Evolutionary conservation across 2,113 vertebrate species (phyloP).

Genomic region (Scomber colias): DNA sequence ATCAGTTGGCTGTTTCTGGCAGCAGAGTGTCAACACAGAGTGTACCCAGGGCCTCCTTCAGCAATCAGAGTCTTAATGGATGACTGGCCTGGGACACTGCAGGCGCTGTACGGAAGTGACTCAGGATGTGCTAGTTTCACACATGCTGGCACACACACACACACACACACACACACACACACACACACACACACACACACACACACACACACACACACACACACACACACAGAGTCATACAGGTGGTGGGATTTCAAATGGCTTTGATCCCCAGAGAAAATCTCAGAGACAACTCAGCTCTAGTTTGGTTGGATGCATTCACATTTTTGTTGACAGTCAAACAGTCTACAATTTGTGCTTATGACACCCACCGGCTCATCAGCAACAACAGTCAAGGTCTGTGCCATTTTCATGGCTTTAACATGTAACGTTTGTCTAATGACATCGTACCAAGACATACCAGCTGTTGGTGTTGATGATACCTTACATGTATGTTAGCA

Average conservation of each 20-base stretch:
- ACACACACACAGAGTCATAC: too few relatives aligned
- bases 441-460: background rate
- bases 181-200: background rate
- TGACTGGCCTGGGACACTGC: conserved; percentile 54
- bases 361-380: conserved; percentile 13
- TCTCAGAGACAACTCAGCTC: conserved; percentile 8
- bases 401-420: background rate
- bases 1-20: conserved; percentile 51
- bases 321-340: conserved; percentile 12
- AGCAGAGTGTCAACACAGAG: conserved; percentile 33
- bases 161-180: background rate
- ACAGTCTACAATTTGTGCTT: conserved; percentile 20
- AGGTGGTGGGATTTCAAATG: background rate
- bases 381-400: background rate
- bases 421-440: background rate
- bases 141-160: background rate
- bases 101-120: conserved; percentile 42
- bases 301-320: background rate
- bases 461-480: background rate
- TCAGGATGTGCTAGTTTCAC: conserved; percentile 19
- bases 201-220: too few relatives aligned
- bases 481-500: background rate
- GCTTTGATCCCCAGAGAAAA: conserved; percentile 5
- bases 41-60: conserved; percentile 49
- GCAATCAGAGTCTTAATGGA: conserved; percentile 68